phyloP scores from a whole-genome alignment of 2,888 invertebrate species.

The Phyllotreta striolata region DNA sequence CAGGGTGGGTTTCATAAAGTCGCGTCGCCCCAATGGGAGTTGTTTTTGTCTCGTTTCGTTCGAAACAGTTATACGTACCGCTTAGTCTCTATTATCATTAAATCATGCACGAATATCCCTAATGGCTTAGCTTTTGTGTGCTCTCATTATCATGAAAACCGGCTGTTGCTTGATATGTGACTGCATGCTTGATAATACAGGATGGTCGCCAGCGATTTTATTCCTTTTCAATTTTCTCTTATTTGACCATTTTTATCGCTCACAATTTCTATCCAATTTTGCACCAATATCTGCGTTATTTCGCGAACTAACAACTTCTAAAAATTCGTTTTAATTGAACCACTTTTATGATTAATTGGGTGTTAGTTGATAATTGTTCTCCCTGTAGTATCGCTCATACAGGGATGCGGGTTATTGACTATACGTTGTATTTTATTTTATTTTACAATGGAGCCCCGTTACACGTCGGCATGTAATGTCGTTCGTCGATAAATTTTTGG shows the following conservation, averaged over 20 bases:
- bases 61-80: conserved; percentile 18
- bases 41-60: conserved; percentile 20
- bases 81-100: conserved; percentile 43
- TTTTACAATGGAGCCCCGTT: conserved; percentile 32
- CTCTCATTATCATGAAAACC: conserved; percentile 48
- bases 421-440: conserved; percentile 49
- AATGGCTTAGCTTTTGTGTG: conserved; percentile 36
- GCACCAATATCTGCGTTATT: no score
- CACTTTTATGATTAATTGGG: no score
- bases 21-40: no score
- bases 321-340: no score
- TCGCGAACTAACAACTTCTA: no score
- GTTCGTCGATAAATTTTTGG: conserved; percentile 48
- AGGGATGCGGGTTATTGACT: no score
- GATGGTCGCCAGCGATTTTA: background rate
- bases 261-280: no score
- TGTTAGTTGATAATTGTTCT: no score
- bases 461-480: conserved; percentile 34
- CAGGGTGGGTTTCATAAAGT: background rate
- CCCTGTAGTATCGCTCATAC: no score
- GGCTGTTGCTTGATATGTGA: conserved; percentile 55
- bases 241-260: background rate
- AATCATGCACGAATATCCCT: conserved; percentile 59
- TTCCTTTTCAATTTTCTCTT: background rate
- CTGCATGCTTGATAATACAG: conserved; percentile 19